Conservation (phyloP, 2,797 vertebrate species). For the Furcifer pardalis region DNA sequence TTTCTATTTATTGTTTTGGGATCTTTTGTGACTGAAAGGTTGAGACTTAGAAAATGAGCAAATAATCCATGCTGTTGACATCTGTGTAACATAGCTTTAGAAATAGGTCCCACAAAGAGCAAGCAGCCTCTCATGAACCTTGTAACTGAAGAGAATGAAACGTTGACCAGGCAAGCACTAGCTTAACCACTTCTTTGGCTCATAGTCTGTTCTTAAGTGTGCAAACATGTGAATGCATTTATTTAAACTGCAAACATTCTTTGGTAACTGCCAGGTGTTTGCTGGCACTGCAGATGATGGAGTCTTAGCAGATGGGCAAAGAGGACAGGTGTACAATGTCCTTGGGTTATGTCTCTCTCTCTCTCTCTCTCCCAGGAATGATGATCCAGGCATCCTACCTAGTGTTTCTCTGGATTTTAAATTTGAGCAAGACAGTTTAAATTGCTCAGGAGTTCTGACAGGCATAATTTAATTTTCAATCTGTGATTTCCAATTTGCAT, state of each 20-base stretch:
- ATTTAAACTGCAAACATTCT: not conserved
- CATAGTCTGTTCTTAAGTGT: accelerated
- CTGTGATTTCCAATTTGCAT: too few species aligned
- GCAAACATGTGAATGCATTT: not conserved
- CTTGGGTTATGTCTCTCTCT: too few species aligned
- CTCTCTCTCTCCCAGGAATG: too few species aligned
- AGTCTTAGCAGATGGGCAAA: not conserved
- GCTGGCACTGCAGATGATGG: not conserved
- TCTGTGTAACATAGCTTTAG: accelerated
- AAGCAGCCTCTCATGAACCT: not conserved
- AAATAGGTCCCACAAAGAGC: not conserved
- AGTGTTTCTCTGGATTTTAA: too few species aligned
- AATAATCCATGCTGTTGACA: too few species aligned
- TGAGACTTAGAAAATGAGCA: not conserved
- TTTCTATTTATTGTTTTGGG: not conserved
- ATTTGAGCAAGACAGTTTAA: too few species aligned
- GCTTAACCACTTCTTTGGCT: not conserved
- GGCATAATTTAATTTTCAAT: too few species aligned
- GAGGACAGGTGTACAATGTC: not conserved
- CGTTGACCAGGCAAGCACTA: not conserved
- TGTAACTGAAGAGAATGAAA: not conserved
- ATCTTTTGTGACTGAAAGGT: not conserved
- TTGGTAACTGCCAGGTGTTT: not conserved
- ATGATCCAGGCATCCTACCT: not conserved
- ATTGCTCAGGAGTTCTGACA: too few species aligned